phyloP scores from a whole-genome alignment of 2,797 vertebrate genomes.

The Arrhamphus sclerolepis region DNA sequence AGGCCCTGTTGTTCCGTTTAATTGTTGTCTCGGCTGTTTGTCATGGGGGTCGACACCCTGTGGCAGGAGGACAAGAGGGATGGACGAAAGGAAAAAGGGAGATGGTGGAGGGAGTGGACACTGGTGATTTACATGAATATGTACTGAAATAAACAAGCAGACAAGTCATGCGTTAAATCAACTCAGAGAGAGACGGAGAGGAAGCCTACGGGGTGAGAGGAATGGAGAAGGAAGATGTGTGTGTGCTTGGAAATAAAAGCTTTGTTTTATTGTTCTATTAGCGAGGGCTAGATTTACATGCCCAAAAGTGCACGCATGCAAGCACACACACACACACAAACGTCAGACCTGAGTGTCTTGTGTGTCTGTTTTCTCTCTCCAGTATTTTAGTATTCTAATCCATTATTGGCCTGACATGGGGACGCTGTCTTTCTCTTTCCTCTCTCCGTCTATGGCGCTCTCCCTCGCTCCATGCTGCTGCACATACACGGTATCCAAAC shows the following conservation, averaged over 20 bases:
- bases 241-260: slow-evolving; percentile 27
- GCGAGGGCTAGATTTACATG: slow-evolving; percentile 47
- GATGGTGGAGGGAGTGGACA: slow-evolving; percentile 43
- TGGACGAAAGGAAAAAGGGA: slow-evolving; percentile 24
- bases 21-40: slow-evolving; percentile 66
- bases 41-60: slow-evolving; percentile 31
- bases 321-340: slow-evolving; percentile 8
- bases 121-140: slow-evolving; percentile 73
- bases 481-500: slow-evolving; percentile 60
- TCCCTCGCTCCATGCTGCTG: slow-evolving; percentile 44
- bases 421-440: slow-evolving; percentile 53
- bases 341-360: slow-evolving; percentile 55
- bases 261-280: slow-evolving; percentile 68
- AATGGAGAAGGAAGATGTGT: slow-evolving; percentile 22
- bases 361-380: slow-evolving; percentile 59
- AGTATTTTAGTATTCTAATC: slow-evolving; percentile 75
- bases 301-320: slow-evolving; percentile 15
- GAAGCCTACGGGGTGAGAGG: slow-evolving; percentile 39
- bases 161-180: slow-evolving; percentile 77
- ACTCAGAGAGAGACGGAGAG: slow-evolving; percentile 41
- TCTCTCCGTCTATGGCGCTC: slow-evolving; percentile 5
- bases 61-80: slow-evolving; percentile 49
- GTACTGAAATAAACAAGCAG: slow-evolving; percentile 69
- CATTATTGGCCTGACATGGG: slow-evolving; percentile 74
- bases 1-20: slow-evolving; percentile 61